phyloP scores from a whole-genome alignment of 30 jellyfish, hydroid and myxozoan species.

The Rhopilema esculentum region DNA sequence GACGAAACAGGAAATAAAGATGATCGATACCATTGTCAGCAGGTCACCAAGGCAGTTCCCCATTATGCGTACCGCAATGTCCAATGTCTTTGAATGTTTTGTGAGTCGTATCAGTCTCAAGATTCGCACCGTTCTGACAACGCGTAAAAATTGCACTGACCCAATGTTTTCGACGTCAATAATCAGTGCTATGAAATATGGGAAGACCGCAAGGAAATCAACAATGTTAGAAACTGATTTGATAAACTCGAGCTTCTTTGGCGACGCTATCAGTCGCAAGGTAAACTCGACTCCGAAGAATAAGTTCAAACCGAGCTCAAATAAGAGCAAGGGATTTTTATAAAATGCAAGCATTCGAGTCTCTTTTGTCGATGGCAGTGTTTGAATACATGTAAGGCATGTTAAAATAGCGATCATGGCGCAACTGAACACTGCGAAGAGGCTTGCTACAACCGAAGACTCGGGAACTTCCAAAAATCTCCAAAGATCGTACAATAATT shows the following conservation, averaged over 20 bases:
- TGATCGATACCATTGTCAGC: constrained; percentile 46
- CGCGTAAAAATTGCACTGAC: constrained; percentile 50
- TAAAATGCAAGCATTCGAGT: neutral
- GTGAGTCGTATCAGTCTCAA: constrained; percentile 76
- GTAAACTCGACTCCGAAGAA: constrained; percentile 71
- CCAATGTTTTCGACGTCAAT: constrained; percentile 45
- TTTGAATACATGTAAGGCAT: constrained; percentile 60
- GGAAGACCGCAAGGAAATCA: constrained; percentile 75
- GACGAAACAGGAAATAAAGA: constrained; percentile 56
- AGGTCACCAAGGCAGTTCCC: constrained; percentile 63
- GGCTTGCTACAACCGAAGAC: constrained; percentile 65
- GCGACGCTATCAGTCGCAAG: constrained; percentile 63
- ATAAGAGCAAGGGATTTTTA: constrained; percentile 52
- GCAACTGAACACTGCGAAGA: constrained; percentile 69
- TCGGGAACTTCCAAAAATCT: constrained; percentile 75
- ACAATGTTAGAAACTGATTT: constrained; percentile 52
- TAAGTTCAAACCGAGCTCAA: constrained; percentile 62
- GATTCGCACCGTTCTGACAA: constrained; percentile 70
- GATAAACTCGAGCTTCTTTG: constrained; percentile 60
- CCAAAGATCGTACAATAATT: constrained; percentile 51
- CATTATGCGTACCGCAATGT: constrained; percentile 60
- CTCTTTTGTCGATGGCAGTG: constrained; percentile 51
- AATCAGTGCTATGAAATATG: constrained; percentile 67
- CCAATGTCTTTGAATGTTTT: constrained; percentile 66
- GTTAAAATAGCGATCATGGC: constrained; percentile 61